Base-by-base conservation (phyloP, 2,888 invertebrate species). In the Metopia argyrocephala region DNA sequence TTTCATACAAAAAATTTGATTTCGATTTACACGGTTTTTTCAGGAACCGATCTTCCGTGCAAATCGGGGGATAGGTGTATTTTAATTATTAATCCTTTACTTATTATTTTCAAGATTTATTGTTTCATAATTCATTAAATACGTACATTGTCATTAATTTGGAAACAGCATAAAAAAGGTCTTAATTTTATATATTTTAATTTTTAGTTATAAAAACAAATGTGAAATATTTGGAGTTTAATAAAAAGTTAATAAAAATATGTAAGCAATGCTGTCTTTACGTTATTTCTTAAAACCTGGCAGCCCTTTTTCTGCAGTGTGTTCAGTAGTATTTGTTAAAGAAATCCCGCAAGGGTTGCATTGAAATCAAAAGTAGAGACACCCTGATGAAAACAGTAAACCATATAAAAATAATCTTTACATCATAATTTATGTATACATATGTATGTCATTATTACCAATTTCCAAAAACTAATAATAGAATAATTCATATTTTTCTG, bases 211-310 rank as follows among this genome's bases (percentile, higher is more conserved):
- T 31, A 25, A 46, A n/a, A 23, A 12, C 38, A 69, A 18, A 23
- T 76, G 74, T 78, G 70, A 70, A 61, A 75, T 66, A 79, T 65
- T 61, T 71, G 66, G 66, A 68, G 23, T 66, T 68, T 48, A 78
- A 78, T 78, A 73, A 76, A 73, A 69, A 46, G 20, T 68, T 28
- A 57, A 6, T 45, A 54, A 52, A 64, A 31, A 48, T 5, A 48
- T 6, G 12, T 18, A 48, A 18, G 48, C n/a, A 7, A 50, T 25
- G 15, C 27, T 27, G 6, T 0, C 5, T 56, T 25, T 52, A 5
- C 20, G 4, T 52, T 23, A 7, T 20, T 54, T 52, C 12, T 9
- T 9, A 20, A 2, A n/a, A 18, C 23, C 23, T 71, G 71, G 78
- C 46, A 65, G 61, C 65, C 46, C 66, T 23, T 1, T n/a, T 54